Evolutionary conservation across 2,797 vertebrate genomes (phyloP), one percentile per base, ranked within the genome.

Genomic region (Aplochiton taeniatus): DNA sequence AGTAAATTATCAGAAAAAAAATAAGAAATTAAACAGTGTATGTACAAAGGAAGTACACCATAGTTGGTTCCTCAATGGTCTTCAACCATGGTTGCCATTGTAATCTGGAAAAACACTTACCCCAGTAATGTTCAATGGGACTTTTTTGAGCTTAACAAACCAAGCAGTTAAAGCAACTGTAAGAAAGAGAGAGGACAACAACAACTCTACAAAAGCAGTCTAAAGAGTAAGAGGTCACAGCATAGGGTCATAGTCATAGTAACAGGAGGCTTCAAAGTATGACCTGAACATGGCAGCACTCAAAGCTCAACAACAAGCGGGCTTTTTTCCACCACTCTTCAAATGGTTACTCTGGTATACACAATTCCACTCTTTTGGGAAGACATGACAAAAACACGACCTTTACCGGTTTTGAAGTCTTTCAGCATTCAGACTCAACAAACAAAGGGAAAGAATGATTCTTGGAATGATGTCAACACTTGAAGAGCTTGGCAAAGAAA

Each of bases 401-500:
- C 48, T 8, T 14, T 12, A 13, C 16, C 13, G 4, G 46, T 45
- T 47, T 42, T 49, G 0, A 11, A 7, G 18, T 31, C 41, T 31
- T 12, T 41, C 13, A 61, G 13, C 17, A 46, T 58, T 42, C 11
- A n/a, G 57, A 58, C 16, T 31, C 47, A 41, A 50, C 10, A 61
- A 9, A 4, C 43, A n/a, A n/a, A 5, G 59, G n/a, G 31, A 8
- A 61, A 41, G 49, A 4, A 42, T 51, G 64, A 68, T 31, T 31
- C 31, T 31, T 57, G 73, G 70, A 77, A 71, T 64, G 64, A 47
- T 52, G 46, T 54, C 41, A 31, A 61, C 50, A 13, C 70, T 52
- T 44, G 43, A 68, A 88, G 83, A 80, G 85, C 86, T 89, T 81
- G 83, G 83, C 76, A 55, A 69, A 66, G n/a, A 50, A 58, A 51